Evolutionary conservation across 2,113 vertebrate genomes (phyloP), one percentile per base, ranked within the genome.

Genomic region (Taurulus bubalis): DNA sequence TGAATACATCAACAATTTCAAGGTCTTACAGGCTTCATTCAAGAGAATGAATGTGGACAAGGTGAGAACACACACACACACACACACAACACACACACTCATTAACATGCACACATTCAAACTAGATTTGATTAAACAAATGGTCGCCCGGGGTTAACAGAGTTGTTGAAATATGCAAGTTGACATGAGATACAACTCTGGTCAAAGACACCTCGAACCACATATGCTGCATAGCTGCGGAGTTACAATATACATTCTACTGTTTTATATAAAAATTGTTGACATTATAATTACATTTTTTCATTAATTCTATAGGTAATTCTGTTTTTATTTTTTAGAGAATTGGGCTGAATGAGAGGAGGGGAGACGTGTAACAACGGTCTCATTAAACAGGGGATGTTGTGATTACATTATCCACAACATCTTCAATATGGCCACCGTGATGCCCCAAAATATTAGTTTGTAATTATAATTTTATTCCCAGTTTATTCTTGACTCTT

Each of bases 41-140:
- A 99, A 99, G 94, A 97, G 96, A 92, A 99, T 98, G 97, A 96
- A 93, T 28, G 97, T 99, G n/a, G 97, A 99, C 94, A 99, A 98
- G 95, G 98, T 98, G 93, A 93, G 95, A n/a, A 15, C 26, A 74
- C 58, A 38, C n/a, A 51, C 30, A 70, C 73, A 60, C 49, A 65
- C 14, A 28, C 15, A 66, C n/a, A 66, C n/a, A 66, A n/a, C 15
- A 24, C 14, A 67, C 24, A 47, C 24, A 67, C 16, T 7, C 26
- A 42, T 16, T 26, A 8, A 18, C 14, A 66, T 8, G 6, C 22
- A 53, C 22, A 15, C 49, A 30, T 1, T 28, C 16, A 40, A n/a
- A 28, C 16, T 6, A 20, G 55, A 55, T 42, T n/a, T 8, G 8
- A 76, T 62, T 34, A 22, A 59, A 60, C 10, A 47, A 30, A 72